phyloP scores from a whole-genome alignment of 2,113 vertebrate genomes.

The Alligator sinensis region DNA sequence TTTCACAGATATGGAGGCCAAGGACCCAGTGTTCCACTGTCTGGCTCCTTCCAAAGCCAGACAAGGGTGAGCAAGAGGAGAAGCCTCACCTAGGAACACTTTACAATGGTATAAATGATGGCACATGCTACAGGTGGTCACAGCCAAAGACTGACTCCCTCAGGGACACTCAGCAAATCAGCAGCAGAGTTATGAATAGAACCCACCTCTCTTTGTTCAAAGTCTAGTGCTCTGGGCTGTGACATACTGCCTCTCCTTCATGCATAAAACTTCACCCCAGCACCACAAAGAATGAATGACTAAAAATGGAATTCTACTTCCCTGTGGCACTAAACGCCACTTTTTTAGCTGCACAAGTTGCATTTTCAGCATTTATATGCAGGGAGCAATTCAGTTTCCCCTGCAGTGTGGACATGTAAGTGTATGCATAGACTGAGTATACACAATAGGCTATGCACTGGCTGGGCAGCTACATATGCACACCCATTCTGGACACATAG shows the following conservation, averaged over 20 bases:
- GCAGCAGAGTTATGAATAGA: background rate
- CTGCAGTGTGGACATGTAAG: no score
- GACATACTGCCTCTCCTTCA: background rate
- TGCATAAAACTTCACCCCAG: background rate
- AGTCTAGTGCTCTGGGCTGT: background rate
- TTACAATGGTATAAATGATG: background rate
- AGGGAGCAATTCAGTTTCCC: no score
- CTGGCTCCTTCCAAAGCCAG: rapidly evolving
- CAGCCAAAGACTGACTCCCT: no score
- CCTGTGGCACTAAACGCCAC: no score
- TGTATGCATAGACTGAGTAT: no score
- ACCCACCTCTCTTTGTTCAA: background rate
- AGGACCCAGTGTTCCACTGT: background rate
- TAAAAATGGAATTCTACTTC: no score
- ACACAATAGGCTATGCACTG: no score
- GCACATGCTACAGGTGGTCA: background rate
- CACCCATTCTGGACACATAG: no score
- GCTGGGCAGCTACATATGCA: no score
- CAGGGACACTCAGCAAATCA: background rate
- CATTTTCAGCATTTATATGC: no score
- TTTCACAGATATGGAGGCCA: background rate
- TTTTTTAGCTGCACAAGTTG: no score
- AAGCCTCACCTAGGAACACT: background rate
- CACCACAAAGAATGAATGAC: no score
- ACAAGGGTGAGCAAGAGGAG: background rate